Base-by-base conservation (phyloP, 2,888 invertebrate genomes). In the Xestia c-nigrum region DNA sequence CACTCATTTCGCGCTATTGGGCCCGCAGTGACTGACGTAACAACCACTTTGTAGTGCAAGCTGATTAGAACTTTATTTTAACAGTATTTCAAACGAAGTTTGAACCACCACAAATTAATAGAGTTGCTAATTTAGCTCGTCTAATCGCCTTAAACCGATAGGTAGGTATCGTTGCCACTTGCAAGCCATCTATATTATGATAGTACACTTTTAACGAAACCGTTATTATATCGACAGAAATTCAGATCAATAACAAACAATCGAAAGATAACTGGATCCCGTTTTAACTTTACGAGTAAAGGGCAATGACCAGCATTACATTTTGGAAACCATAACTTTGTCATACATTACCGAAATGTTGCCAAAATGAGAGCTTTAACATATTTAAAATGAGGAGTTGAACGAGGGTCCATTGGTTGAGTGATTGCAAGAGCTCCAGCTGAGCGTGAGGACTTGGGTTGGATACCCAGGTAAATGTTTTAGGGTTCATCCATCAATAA, bases 161-260 rank as follows among this genome's bases (percentile, higher is more conserved):
- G 19, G 47, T 61, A 72, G 40, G 16, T 21, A 21, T 7, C 43
- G 1, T 24, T 57, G 24, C 7, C 16, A 57, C 16, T 57, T 59
- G 31, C 38, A 72, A 66, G 12, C 16, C 40, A 72, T 63, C 52
- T 14, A 38, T 31, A 12, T 69, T 21, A 31, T n/a, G 63, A 68
- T 72, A 71, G 67, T 71, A 68, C 14, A 71, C 52, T 63, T 61
- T 83, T 63, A 73, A 63, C 21, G n/a, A 67, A 79, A 72, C 84
- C 80, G 81, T 82, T 82, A 82, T 59, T 55, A 19, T 55, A 65
- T 50, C 52, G 67, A 24, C n/a, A 72, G 19, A 79, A 68, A 83
- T 57, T 38, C 70, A 80, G 69, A 74, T 75, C 81, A 50, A 84
- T 75, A 82, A 74, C 80, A 80, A 83, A 80, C 67, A 84, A 80